A percentile compares a stretch with the other conserved stretches of the same genome.
phyloP scores from a whole-genome alignment of 2,888 invertebrate genomes.

The Rotaria macrura region DNA sequence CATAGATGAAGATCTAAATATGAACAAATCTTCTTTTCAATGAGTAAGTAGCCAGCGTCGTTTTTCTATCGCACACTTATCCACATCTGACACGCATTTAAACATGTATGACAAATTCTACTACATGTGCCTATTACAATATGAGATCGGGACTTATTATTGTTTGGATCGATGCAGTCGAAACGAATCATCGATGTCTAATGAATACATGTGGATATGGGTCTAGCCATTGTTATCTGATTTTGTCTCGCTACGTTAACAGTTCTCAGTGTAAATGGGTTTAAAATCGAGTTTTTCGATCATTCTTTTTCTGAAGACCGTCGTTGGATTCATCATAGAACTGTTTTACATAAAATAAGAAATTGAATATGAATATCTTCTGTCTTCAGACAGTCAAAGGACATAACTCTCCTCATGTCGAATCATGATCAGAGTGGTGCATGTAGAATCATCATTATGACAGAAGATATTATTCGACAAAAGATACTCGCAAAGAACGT shows the following conservation, averaged over 20 bases:
- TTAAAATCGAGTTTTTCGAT: not conserved
- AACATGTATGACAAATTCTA: not conserved
- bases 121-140: not conserved
- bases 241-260: too few relatives aligned
- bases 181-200: too few relatives aligned
- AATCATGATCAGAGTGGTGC: not conserved
- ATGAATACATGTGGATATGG: too few relatives aligned
- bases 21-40: not conserved
- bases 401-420: not conserved
- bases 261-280: not conserved
- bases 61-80: not conserved
- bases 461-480: not conserved
- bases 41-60: not conserved
- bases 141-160: too few relatives aligned
- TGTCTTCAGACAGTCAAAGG: not conserved
- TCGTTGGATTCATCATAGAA: conserved; percentile 11
- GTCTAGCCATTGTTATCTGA: too few relatives aligned
- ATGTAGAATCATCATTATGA: not conserved
- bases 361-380: not conserved
- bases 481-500: not conserved
- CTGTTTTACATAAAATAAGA: not conserved
- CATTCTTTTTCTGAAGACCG: conserved; percentile 13
- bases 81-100: not conserved
- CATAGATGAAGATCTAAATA: not conserved
- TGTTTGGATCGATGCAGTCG: too few relatives aligned